A percentile compares a stretch with the other conserved stretches of the same genome.
phyloP scores from a whole-genome alignment of 2,888 invertebrate species.

The Hyles lineata region DNA sequence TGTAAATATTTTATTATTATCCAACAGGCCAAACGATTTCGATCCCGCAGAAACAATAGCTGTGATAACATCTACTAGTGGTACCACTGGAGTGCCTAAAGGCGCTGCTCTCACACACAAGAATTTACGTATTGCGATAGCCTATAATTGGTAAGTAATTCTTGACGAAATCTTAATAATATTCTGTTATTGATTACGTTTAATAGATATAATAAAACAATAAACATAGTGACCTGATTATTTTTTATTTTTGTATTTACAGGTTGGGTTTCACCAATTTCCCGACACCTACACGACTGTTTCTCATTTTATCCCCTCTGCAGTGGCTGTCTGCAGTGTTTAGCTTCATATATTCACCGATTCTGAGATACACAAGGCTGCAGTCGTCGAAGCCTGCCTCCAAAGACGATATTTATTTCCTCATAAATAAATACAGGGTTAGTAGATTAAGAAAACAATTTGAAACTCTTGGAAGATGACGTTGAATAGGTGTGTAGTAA shows the following conservation, averaged over 20 bases:
- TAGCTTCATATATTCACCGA: constrained; percentile 43
- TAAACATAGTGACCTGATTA: neutral
- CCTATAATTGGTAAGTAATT: constrained; percentile 45
- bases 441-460: neutral
- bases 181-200: no score
- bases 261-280: constrained; percentile 46
- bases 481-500: neutral
- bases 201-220: neutral
- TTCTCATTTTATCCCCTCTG: constrained; percentile 48
- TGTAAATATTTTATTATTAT: neutral
- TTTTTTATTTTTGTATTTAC: constrained; percentile 4
- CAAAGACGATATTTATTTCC: constrained; percentile 45
- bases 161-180: no score
- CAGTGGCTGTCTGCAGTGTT: constrained; percentile 55
- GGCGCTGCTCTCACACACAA: constrained; percentile 51
- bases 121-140: constrained; percentile 38
- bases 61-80: constrained; percentile 54
- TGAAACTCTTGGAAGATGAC: neutral
- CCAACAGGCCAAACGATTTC: constrained; percentile 53
- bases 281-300: constrained; percentile 48
- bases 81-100: constrained; percentile 60
- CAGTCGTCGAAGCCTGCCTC: constrained; percentile 49
- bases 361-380: constrained; percentile 48
- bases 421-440: constrained; percentile 56
- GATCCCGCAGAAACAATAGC: constrained; percentile 51